Evolutionary conservation across 2,113 vertebrate species (phyloP), one percentile per base, ranked within the genome.

Genomic region (Gila orcuttii): DNA sequence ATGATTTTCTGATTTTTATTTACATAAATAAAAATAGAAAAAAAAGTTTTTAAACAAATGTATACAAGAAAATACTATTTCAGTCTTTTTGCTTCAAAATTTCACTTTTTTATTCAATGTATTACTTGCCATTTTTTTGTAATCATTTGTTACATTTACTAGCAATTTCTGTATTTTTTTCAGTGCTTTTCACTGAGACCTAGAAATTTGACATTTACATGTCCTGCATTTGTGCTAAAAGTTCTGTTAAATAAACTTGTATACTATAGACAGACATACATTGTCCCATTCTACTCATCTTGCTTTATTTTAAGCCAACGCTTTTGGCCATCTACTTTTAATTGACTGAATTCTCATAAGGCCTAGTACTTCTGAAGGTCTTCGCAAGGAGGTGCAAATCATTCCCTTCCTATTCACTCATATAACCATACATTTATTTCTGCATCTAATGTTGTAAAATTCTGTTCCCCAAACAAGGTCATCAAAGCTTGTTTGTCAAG

Each of bases 401-500:
- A 66, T 68, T 69, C 25, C 79, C 21, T 52, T 82, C 64, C 60
- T 31, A 82, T n/a, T 83, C 28, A 73, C 33, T 57, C 50, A 12
- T 64, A 25, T 42, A 73, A 39, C 64, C 68, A 33, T 83, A 83
- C 21, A 50, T 83, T 42, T 73, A 73, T 42, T 83, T 23, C 47
- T 5, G 66, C 66, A 33, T 47, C 19, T 15, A 17, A 13, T 0
- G 8, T 11, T 31, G 60, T 82, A 33, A 33, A 82, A 82, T 50
- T 68, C 66, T 55, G 66, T 73, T 74, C 52, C 68, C 66, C 68
- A 83, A 83, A 83, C 66, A 83, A 83, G 68, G 82, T 55, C 50
- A 74, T 83, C 82, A 83, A 59, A 13, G 28, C 66, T 83, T 83
- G 68, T 83, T 83, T 83, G 68, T 73, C 81, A 83, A 83, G 64